Percentiles rank a stretch among this genome's conserved stretches.
Conservation (phyloP, 2,888 invertebrate species). For the Eilema griseolum region DNA sequence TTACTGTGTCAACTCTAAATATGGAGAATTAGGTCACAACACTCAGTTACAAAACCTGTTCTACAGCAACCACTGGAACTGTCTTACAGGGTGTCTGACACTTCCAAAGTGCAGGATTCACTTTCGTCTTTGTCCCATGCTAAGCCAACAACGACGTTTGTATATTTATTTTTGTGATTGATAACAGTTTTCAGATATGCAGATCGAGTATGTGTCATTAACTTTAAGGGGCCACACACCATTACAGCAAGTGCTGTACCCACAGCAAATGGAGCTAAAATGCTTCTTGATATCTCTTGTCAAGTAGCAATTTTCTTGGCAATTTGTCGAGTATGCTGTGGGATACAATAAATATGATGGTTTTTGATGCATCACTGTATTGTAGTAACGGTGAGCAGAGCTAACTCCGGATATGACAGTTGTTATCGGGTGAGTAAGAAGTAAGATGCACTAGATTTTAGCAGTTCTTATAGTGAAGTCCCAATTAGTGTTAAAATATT, state of each 20-base stretch:
- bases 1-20: not conserved
- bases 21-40: not conserved
- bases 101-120: not conserved
- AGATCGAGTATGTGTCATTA: not conserved
- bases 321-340: too few relatives aligned
- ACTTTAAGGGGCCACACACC: too few relatives aligned
- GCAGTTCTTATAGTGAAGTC: too few relatives aligned
- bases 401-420: too few relatives aligned
- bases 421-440: too few relatives aligned
- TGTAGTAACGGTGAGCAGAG: not conserved
- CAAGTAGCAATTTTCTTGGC: too few relatives aligned
- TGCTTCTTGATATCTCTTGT: too few relatives aligned
- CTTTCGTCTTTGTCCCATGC: not conserved
- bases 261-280: too few relatives aligned
- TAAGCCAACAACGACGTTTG: not conserved
- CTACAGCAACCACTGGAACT: not conserved
- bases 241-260: too few relatives aligned
- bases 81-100: not conserved
- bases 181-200: not conserved
- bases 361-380: not conserved
- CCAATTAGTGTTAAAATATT: too few relatives aligned
- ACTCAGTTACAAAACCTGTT: not conserved
- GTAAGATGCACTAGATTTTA: too few relatives aligned
- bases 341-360: not conserved
- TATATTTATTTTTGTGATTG: not conserved